Evolutionary conservation across 2,888 invertebrate genomes (phyloP).

Genomic region (Cheilosia urbana): DNA sequence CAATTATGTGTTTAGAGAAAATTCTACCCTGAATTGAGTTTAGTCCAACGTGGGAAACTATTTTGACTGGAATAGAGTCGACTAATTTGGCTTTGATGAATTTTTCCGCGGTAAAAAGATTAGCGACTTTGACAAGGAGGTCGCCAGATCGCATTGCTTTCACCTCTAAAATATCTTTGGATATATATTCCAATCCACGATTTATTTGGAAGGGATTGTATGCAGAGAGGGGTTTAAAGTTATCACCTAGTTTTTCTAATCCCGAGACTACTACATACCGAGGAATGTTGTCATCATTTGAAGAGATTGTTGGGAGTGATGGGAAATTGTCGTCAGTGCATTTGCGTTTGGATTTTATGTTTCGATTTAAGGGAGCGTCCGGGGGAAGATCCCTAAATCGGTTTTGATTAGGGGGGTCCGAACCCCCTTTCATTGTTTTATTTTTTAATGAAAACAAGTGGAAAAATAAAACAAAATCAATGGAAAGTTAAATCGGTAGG

Average conservation of each 20-base stretch:
- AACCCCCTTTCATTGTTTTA: not conserved
- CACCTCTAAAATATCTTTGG: constrained; percentile 7
- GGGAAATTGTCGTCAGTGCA: not conserved
- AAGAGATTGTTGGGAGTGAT: not conserved
- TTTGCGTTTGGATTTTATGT: constrained; percentile 1
- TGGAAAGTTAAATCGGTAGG: no score
- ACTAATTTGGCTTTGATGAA: not conserved
- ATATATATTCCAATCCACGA: constrained; percentile 3
- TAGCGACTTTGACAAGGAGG: constrained; percentile 1
- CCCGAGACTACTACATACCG: constrained; percentile 2
- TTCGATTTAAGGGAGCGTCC: not conserved
- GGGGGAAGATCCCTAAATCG: not conserved
- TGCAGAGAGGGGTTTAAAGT: not conserved
- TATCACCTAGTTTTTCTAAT: not conserved
- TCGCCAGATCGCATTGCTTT: constrained; percentile 8
- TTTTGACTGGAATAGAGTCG: constrained; percentile 13
- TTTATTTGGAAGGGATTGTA: constrained; percentile 24
- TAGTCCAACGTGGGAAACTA: not conserved
- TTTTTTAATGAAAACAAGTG: not conserved
- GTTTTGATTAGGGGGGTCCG: not conserved
- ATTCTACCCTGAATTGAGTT: constrained; percentile 28
- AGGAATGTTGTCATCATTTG: not conserved
- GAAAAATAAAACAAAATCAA: no score
- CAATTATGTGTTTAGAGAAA: constrained; percentile 4
- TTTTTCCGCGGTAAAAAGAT: not conserved